Conservation (phyloP, 2,888 invertebrate species). For the Cheilosia impressa region DNA sequence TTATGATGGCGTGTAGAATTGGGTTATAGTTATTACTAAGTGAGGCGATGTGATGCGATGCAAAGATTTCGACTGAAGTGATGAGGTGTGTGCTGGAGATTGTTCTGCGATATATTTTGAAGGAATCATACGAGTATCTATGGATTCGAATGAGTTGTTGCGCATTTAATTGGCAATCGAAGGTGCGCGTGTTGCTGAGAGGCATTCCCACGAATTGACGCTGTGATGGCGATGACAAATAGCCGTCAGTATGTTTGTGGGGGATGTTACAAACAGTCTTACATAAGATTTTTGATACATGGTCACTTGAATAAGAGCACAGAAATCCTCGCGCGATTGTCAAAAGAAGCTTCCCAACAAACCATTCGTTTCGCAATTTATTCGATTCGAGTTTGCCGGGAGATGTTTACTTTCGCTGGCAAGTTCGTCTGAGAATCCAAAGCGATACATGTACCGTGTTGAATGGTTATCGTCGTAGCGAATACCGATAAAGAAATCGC, state of each 20-base stretch:
- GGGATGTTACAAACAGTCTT: neutral
- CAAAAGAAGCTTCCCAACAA: too few relatives aligned
- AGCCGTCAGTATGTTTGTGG: conserved; percentile 3
- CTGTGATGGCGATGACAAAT: conserved; percentile 21
- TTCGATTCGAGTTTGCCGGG: too few relatives aligned
- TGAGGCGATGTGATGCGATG: conserved; percentile 38
- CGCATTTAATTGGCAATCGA: conserved; percentile 36
- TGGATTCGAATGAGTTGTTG: conserved; percentile 25
- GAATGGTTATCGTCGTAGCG: too few relatives aligned
- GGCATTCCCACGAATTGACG: conserved; percentile 50
- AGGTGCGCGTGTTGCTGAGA: conserved; percentile 26
- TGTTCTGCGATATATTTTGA: conserved; percentile 19
- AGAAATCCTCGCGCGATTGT: too few relatives aligned
- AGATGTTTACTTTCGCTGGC: too few relatives aligned
- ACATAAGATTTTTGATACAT: neutral
- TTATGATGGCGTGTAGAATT: conserved; percentile 41
- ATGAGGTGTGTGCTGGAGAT: conserved; percentile 35
- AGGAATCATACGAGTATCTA: neutral
- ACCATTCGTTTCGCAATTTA: neutral
- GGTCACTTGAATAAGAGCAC: too few relatives aligned
- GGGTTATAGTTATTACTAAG: conserved; percentile 46
- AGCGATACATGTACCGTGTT: too few relatives aligned
- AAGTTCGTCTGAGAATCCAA: too few relatives aligned
- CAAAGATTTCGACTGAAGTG: conserved; percentile 16
- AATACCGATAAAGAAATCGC: too few relatives aligned